Evolutionary conservation across 2,888 invertebrate species (phyloP), one percentile per base, ranked within the genome.

Genomic region (Pseudanteris insignis): DNA sequence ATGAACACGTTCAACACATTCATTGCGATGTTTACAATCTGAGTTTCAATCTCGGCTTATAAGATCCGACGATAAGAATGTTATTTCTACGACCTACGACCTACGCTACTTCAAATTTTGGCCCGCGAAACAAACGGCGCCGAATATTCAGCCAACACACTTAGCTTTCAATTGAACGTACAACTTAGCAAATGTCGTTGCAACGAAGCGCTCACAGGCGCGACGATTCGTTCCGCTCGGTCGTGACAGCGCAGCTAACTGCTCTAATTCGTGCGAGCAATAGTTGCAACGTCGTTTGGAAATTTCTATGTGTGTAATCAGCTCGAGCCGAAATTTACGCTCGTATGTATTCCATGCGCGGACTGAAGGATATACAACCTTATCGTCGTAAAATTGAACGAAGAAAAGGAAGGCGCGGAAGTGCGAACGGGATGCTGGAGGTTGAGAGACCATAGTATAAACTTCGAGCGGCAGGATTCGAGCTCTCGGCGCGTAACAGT

Each of bases 401-500:
- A 53, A 59, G 63, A 53, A 53, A 50, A 46, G 54, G 53, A 37
- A 59, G 44, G 58, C 29, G 36, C 18, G 40, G 25, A 30, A n/a
- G n/a, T n/a, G 44, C 10, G 5, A 24, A 24, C 10, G 7, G 37
- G 33, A 21, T 36, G 51, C 38, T 64, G 43, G 46, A 53, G 60
- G n/a, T n/a, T n/a, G n/a, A n/a, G n/a, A n/a, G n/a, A 51, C 55
- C 55, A 44, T 47, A 34, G 59, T 59, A 63, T 63, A 63, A 73
- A 74, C 68, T 70, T 74, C 60, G 58, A 63, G 58, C 46, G 67
- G 68, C 66, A 72, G 69, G 68, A 68, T 66, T 70, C 70, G 66
- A 67, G 69, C 70, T 75, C 75, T 75, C 70, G 54, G 66, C 70
- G 66, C 57, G 65, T 66, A 68, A 64, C 66, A 60, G 55, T 61